Percentiles rank a stretch among this genome's conserved stretches.
phyloP scores from a whole-genome alignment of 2,113 vertebrate species.

The Ammodytes dubius region DNA sequence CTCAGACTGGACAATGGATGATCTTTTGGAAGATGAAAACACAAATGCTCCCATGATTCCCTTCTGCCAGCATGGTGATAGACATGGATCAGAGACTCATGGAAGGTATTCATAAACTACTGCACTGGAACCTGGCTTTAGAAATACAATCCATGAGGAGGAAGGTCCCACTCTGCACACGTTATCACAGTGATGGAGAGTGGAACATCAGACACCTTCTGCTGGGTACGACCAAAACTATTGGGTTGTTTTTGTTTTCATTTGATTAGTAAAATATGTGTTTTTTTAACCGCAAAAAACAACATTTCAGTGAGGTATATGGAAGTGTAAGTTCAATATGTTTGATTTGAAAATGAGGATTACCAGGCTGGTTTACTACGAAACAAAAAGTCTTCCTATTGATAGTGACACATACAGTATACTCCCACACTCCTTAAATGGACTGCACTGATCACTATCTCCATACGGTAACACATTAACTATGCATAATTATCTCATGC shows the following conservation, averaged over 20 bases:
- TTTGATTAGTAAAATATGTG: too few species aligned
- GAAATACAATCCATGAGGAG: neutral
- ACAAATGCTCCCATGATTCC: neutral
- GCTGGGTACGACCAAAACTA: neutral
- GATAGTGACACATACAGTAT: too few species aligned
- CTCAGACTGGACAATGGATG: constrained; percentile 4
- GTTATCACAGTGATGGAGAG: neutral
- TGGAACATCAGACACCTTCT: neutral
- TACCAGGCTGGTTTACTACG: too few species aligned
- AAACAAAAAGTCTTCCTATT: too few species aligned
- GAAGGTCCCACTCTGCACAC: neutral
- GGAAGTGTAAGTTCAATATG: too few species aligned
- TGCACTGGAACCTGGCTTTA: neutral
- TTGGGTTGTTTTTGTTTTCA: neutral
- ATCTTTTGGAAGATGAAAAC: neutral
- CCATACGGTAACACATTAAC: too few species aligned
- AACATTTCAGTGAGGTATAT: too few species aligned
- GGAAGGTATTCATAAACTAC: neutral
- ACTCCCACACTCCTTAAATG: too few species aligned
- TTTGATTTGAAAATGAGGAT: too few species aligned
- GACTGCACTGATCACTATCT: too few species aligned
- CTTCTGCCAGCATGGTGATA: neutral
- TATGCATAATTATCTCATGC: too few species aligned
- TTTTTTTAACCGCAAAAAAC: too few species aligned
- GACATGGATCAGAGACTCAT: neutral